These are phyloP conservation scores for Calliphora vomitoria DNA, from an alignment of 2,888 invertebrate genomes.

Conservation along the genomic window DNA sequence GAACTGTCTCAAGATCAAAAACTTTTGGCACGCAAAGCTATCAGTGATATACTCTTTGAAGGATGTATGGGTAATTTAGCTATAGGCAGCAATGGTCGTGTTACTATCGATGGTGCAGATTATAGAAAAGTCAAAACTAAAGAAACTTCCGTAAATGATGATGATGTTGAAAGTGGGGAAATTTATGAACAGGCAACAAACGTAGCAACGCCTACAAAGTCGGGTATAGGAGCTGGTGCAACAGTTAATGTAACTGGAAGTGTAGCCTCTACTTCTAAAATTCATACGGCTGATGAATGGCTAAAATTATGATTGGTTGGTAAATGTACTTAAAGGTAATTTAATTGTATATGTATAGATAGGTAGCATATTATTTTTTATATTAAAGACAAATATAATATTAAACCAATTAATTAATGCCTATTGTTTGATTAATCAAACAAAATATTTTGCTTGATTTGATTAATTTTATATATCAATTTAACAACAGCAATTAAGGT, in stretches of 20 bases:
- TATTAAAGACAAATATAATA: too few species aligned
- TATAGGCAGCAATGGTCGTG: slow-evolving; percentile 54
- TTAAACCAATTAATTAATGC: too few species aligned
- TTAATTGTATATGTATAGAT: too few species aligned
- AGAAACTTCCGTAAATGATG: background rate
- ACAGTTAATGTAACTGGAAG: slow-evolving; percentile 3
- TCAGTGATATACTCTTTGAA: slow-evolving; percentile 81
- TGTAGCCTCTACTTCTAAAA: slow-evolving; percentile 9
- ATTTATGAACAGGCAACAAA: slow-evolving; percentile 51
- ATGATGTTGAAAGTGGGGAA: slow-evolving; percentile 65
- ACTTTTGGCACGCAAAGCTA: slow-evolving; percentile 80
- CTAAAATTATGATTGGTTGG: slow-evolving; percentile 57
- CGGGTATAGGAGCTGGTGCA: background rate
- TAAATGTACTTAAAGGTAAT: background rate
- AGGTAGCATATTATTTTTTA: too few species aligned
- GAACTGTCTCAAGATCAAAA: slow-evolving; percentile 80
- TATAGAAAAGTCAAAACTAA: slow-evolving; percentile 13
- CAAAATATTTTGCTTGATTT: too few species aligned
- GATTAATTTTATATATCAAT: too few species aligned
- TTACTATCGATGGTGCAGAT: slow-evolving; percentile 14
- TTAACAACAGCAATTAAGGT: too few species aligned
- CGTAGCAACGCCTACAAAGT: slow-evolving; percentile 5
- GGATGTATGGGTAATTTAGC: slow-evolving; percentile 81
- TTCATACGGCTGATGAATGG: slow-evolving; percentile 44
- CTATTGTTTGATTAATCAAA: too few species aligned